phyloP scores from a whole-genome alignment of 2,888 invertebrate genomes.

The Syrista parreyssii region DNA sequence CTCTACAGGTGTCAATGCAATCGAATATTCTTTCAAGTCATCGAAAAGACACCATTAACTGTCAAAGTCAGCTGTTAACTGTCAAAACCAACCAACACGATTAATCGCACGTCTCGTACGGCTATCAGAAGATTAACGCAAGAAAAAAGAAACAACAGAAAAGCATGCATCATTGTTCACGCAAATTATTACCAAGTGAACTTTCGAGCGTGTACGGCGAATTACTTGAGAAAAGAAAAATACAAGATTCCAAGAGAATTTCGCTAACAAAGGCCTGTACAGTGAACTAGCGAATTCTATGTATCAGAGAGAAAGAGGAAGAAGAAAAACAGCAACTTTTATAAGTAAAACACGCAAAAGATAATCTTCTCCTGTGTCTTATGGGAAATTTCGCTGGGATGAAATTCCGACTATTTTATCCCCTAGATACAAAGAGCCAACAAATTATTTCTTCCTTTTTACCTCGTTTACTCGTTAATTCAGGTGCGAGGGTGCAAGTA shows the following conservation, averaged over 20 bases:
- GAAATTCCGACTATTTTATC: not conserved
- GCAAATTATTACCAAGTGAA: not conserved
- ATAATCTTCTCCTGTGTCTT: not conserved
- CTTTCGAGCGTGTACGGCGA: not conserved
- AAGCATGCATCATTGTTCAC: not conserved
- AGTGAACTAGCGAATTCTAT: not conserved
- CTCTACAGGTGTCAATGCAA: not conserved
- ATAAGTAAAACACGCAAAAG: not conserved
- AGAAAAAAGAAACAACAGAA: not conserved
- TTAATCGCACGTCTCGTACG: not conserved
- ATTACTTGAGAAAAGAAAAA: not conserved
- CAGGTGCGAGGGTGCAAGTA: constrained; percentile 39
- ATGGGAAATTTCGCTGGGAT: not conserved
- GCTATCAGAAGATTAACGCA: not conserved
- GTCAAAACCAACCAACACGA: not conserved
- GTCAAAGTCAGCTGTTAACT: not conserved
- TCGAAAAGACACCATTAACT: not conserved
- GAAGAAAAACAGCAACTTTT: not conserved
- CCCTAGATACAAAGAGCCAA: not conserved
- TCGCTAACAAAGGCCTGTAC: not conserved
- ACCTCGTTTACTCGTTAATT: constrained; percentile 13
- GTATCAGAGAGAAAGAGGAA: not conserved
- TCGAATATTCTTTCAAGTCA: not conserved
- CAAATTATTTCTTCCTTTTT: not conserved
- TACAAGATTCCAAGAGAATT: not conserved